A percentile compares a stretch with the other conserved stretches of the same genome.
Conservation (phyloP, 2,797 vertebrate genomes). For the Siniperca obscura region DNA sequence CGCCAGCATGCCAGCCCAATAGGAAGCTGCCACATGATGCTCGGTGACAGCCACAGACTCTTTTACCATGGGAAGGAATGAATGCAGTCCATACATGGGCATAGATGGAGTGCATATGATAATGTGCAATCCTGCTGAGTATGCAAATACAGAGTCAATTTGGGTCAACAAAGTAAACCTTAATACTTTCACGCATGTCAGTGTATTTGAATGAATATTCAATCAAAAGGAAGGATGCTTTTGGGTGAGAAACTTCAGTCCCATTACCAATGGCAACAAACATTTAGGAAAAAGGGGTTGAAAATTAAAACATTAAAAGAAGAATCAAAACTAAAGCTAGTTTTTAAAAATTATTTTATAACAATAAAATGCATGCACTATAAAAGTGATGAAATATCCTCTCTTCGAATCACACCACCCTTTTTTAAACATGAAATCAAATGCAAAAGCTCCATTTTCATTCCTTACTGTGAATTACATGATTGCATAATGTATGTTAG, state of each 20-base stretch:
- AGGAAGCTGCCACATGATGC: constrained; percentile 73
- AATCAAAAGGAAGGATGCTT: constrained; percentile 49
- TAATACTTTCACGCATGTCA: constrained; percentile 39
- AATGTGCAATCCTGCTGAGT: constrained; percentile 51
- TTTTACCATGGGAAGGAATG: constrained; percentile 40
- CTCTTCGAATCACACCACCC: neutral
- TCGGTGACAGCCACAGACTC: constrained; percentile 65
- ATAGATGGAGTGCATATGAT: constrained; percentile 39
- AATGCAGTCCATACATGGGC: constrained; percentile 71
- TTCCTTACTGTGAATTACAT: constrained; percentile 10
- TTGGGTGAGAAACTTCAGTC: constrained; percentile 45
- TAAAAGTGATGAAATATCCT: neutral
- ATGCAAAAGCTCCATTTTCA: neutral
- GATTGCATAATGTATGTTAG: constrained; percentile 45
- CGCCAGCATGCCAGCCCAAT: constrained; percentile 68
- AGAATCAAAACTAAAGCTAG: neutral
- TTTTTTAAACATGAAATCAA: constrained; percentile 9
- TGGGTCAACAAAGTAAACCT: constrained; percentile 62
- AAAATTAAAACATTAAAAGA: constrained; percentile 1
- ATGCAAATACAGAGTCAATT: constrained; percentile 60
- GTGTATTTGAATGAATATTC: constrained; percentile 52
- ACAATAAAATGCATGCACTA: neutral
- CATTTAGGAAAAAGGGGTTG: constrained; percentile 6
- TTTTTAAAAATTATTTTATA: neutral
- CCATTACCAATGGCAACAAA: constrained; percentile 52